phyloP scores from a whole-genome alignment of 2,113 vertebrate genomes.

The Pongo abelii region DNA sequence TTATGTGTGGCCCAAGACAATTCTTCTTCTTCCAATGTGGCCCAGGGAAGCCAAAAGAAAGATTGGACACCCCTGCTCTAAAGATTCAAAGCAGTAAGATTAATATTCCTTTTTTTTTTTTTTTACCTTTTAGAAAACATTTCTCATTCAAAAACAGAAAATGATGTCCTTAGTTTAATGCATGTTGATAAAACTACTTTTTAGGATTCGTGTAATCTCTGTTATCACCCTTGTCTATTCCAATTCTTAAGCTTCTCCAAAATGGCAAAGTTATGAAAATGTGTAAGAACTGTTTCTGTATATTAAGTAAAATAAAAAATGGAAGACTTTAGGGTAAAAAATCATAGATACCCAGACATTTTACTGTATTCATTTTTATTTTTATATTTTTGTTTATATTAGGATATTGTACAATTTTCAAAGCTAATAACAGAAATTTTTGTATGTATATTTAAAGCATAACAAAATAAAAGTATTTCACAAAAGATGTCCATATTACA shows the following conservation, averaged over 20 bases:
- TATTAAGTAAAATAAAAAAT: not conserved
- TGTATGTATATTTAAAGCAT: constrained; percentile 71
- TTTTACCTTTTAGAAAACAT: not conserved
- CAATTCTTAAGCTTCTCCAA: not conserved
- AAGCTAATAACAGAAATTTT: constrained; percentile 66
- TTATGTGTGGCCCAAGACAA: too few relatives aligned
- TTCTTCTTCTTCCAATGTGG: too few relatives aligned
- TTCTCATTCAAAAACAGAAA: not conserved
- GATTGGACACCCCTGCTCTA: not conserved
- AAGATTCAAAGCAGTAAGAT: not conserved
- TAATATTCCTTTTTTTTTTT: too few relatives aligned
- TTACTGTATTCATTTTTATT: constrained; percentile 54
- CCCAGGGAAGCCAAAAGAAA: too few relatives aligned
- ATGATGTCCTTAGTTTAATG: not conserved
- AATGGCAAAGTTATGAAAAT: not conserved
- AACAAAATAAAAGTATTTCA: constrained; percentile 79
- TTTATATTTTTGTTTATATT: constrained; percentile 79
- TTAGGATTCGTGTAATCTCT: not conserved
- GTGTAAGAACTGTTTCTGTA: not conserved
- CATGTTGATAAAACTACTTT: not conserved
- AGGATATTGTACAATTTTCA: constrained; percentile 73
- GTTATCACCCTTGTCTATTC: fast-evolving
- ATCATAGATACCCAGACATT: not conserved
- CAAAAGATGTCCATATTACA: constrained; percentile 72
- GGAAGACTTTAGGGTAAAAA: not conserved